Evolutionary conservation across 2,888 invertebrate genomes (phyloP).

Genomic region (Augochlorella aurata): DNA sequence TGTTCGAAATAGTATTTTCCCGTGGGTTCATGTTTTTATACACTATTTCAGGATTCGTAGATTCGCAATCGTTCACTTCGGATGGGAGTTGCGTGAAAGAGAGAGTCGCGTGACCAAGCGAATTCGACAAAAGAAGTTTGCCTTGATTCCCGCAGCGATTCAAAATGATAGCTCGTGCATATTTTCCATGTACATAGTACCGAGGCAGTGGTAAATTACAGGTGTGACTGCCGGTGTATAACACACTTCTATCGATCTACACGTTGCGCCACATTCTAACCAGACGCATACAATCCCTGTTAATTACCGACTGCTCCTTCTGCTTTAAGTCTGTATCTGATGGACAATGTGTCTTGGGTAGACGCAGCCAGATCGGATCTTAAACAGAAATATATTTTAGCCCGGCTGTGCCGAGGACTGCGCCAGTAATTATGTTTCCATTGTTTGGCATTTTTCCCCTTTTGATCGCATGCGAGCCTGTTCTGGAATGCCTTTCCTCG

Average conservation of each 20-base stretch:
- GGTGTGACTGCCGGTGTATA: constrained; percentile 7
- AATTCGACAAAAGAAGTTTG: not conserved
- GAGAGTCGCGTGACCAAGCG: not conserved
- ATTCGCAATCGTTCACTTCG: not conserved
- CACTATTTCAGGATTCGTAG: too few species aligned
- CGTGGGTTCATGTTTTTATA: too few species aligned
- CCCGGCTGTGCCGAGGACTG: constrained; percentile 11
- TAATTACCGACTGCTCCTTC: constrained; percentile 28
- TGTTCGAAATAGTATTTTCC: too few species aligned
- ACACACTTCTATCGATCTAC: constrained; percentile 14
- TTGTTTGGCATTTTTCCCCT: not conserved
- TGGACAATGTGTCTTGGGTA: constrained; percentile 15
- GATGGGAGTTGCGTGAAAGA: not conserved
- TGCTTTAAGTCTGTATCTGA: constrained; percentile 13
- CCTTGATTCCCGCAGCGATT: not conserved
- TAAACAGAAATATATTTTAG: constrained; percentile 4
- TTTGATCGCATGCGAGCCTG: constrained; percentile 46
- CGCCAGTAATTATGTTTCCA: constrained; percentile 14
- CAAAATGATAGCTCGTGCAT: not conserved
- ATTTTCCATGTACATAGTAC: not conserved
- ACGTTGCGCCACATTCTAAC: constrained; percentile 5
- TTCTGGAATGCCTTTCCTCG: constrained; percentile 34
- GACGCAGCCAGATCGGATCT: constrained; percentile 11
- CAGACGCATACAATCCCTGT: constrained; percentile 13
- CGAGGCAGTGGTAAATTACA: constrained; percentile 12